phyloP scores from a whole-genome alignment of 2,797 vertebrate species.

The Sebastolobus altivelis region DNA sequence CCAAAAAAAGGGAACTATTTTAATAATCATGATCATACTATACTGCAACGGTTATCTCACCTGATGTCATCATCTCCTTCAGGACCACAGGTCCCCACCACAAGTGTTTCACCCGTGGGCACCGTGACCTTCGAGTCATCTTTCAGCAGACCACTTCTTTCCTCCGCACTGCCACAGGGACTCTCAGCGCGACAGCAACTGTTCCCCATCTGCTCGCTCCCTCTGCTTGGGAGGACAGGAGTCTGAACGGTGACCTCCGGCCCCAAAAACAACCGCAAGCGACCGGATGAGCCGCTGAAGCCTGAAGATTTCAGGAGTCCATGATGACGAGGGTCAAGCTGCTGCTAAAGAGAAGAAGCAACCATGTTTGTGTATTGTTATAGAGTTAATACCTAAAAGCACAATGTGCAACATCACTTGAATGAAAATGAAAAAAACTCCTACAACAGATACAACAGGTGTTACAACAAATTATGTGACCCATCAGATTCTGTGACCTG shows the following conservation, averaged over 20 bases:
- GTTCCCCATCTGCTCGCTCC: slow-evolving; percentile 82
- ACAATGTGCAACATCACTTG: not conserved
- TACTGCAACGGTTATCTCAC: slow-evolving; percentile 45
- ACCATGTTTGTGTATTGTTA: not conserved
- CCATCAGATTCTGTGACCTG: not conserved
- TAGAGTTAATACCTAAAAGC: not conserved
- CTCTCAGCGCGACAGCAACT: slow-evolving; percentile 74
- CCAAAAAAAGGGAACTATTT: not conserved
- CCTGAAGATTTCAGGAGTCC: slow-evolving; percentile 58
- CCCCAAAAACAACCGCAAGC: slow-evolving; percentile 31
- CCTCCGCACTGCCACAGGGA: slow-evolving; percentile 80
- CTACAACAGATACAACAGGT: not conserved
- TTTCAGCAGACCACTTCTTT: slow-evolving; percentile 77
- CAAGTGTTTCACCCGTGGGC: slow-evolving; percentile 31
- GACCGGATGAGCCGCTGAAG: slow-evolving; percentile 56
- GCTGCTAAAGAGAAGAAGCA: slow-evolving; percentile 22
- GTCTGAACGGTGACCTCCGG: slow-evolving; percentile 43
- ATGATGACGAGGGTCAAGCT: slow-evolving; percentile 47
- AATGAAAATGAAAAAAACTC: not conserved
- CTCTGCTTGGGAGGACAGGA: slow-evolving; percentile 45
- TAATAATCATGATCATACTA: not conserved
- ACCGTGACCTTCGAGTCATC: slow-evolving; percentile 57
- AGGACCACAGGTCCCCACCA: slow-evolving; percentile 49
- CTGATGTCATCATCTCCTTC: slow-evolving; percentile 50
- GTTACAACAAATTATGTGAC: not conserved